phyloP scores from a whole-genome alignment of 2,113 vertebrate species.

The Pterophyllum scalare region DNA sequence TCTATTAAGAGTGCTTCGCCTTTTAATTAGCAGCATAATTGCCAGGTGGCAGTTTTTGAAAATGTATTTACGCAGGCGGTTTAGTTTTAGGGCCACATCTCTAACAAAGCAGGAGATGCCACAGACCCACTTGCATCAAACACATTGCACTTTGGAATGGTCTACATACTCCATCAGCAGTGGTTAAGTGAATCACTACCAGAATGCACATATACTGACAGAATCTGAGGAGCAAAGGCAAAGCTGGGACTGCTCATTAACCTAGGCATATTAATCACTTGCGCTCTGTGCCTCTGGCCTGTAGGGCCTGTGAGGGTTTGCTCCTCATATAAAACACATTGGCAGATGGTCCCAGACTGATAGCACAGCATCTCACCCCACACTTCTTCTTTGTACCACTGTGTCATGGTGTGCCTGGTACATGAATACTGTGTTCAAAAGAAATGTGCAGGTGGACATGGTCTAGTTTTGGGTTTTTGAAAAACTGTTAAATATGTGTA shows the following conservation, averaged over 20 bases:
- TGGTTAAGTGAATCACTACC: slow-evolving; percentile 59
- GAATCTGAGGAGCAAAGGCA: slow-evolving; percentile 55
- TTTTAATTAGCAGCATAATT: slow-evolving; percentile 83
- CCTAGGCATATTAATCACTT: slow-evolving; percentile 76
- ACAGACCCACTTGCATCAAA: slow-evolving; percentile 44
- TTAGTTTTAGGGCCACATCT: slow-evolving; percentile 72
- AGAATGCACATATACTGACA: slow-evolving; percentile 53
- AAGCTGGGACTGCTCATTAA: slow-evolving; percentile 76
- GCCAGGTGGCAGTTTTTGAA: slow-evolving; percentile 69
- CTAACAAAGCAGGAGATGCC: slow-evolving; percentile 63
- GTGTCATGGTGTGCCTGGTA: slow-evolving; percentile 1
- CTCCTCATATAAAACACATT: slow-evolving; percentile 69
- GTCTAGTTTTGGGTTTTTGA: slow-evolving; percentile 33
- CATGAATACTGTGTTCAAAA: slow-evolving; percentile 16
- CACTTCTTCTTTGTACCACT: slow-evolving; percentile 20
- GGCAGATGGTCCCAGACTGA: slow-evolving; percentile 75
- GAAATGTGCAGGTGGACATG: slow-evolving; percentile 38
- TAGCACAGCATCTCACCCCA: slow-evolving; percentile 44
- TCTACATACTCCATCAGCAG: slow-evolving; percentile 49
- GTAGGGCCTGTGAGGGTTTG: slow-evolving; percentile 55
- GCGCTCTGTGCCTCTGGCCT: slow-evolving; percentile 62
- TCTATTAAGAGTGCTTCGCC: slow-evolving; percentile 75
- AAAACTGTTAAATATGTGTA: slow-evolving; percentile 72
- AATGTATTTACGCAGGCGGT: slow-evolving; percentile 64
- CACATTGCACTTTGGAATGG: slow-evolving; percentile 28